phyloP scores from a whole-genome alignment of 1,140 invertebrate species.

The Tigriopus japonicus region DNA sequence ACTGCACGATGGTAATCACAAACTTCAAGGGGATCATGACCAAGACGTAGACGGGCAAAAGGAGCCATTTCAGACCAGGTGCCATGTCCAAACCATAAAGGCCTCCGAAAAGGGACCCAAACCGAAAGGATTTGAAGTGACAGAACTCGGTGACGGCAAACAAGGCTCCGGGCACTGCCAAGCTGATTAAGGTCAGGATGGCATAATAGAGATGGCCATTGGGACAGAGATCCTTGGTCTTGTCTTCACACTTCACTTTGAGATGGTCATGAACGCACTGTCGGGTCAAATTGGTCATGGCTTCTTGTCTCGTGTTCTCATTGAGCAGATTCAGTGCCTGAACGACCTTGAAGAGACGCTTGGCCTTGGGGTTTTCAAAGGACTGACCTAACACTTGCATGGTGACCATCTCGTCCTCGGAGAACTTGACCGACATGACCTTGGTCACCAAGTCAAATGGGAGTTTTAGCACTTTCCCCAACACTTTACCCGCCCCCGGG shows the following conservation, averaged over 20 bases:
- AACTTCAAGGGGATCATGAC: slow-evolving; percentile 6
- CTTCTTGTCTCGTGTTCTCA: neutral
- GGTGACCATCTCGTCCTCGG: neutral
- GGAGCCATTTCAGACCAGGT: neutral
- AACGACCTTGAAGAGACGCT: too few relatives aligned
- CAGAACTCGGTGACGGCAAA: slow-evolving; percentile 1
- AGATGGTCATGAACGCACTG: neutral
- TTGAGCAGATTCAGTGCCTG: neutral
- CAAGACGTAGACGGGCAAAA: slow-evolving; percentile 1
- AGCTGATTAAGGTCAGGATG: neutral
- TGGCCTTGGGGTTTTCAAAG: neutral
- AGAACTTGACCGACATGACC: neutral
- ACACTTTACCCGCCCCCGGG: neutral
- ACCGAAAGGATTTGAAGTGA: neutral
- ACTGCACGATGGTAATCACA: slow-evolving; percentile 1
- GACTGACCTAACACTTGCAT: neutral
- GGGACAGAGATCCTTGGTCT: neutral
- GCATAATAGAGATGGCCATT: slow-evolving; percentile 1
- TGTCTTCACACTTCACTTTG: neutral
- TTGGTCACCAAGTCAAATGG: neutral
- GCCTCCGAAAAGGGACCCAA: neutral
- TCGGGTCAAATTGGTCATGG: neutral
- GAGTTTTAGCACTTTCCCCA: neutral
- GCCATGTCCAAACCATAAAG: neutral
- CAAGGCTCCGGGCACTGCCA: slow-evolving; percentile 5